These are phyloP conservation scores for Melieria omissa DNA, from an alignment of 2,888 invertebrate genomes.

Conservation along the genomic window DNA sequence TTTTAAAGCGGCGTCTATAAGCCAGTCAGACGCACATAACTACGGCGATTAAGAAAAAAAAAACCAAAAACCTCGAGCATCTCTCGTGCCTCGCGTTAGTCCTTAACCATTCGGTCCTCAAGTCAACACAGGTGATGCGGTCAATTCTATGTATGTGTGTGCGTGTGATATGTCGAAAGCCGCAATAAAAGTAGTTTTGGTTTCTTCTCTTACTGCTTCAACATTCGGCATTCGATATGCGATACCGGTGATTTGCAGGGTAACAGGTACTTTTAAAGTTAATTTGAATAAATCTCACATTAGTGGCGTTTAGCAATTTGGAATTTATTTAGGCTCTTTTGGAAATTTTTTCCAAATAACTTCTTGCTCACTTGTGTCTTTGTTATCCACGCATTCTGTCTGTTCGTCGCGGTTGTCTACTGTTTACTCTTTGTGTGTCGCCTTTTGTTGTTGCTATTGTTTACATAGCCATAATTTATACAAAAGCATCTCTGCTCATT, in stretches of 20 bases:
- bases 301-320: constrained; percentile 20
- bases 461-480: constrained; percentile 10
- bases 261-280: constrained; percentile 14
- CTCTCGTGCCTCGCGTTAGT: too few relatives aligned
- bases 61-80: too few relatives aligned
- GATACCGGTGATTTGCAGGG: neutral
- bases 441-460: neutral
- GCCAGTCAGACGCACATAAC: neutral
- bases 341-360: neutral
- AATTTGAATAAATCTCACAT: constrained; percentile 28
- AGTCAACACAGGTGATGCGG: too few relatives aligned
- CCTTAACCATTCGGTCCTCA: too few relatives aligned
- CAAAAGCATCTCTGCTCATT: neutral
- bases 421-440: neutral
- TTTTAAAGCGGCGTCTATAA: constrained; percentile 4
- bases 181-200: too few relatives aligned
- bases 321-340: neutral
- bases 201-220: neutral
- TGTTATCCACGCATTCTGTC: too few relatives aligned
- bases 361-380: neutral
- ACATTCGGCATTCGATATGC: neutral
- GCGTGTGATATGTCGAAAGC: too few relatives aligned
- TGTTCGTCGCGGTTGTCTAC: too few relatives aligned
- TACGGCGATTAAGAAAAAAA: neutral
- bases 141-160: too few relatives aligned